phyloP scores from a whole-genome alignment of 2,888 invertebrate species.

The Cataglyphis cursor region DNA sequence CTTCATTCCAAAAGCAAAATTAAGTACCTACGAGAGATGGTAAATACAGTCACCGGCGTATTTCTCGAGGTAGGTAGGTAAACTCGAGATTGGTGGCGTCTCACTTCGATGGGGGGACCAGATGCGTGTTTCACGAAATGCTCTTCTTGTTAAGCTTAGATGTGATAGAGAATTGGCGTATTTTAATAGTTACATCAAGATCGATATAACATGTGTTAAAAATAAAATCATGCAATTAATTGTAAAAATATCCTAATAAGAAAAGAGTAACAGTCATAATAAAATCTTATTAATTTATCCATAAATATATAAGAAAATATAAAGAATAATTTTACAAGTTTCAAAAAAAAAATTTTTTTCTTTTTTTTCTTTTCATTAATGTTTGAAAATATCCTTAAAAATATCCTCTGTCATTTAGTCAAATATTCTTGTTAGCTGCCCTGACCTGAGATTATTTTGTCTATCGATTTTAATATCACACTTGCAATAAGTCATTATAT shows the following conservation, averaged over 20 bases:
- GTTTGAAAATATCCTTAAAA: constrained; percentile 2
- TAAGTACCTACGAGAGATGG: constrained; percentile 83
- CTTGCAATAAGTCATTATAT: neutral
- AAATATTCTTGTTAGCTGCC: neutral
- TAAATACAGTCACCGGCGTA: constrained; percentile 79
- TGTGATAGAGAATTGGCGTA: neutral
- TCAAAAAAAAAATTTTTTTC: neutral
- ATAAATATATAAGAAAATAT: neutral
- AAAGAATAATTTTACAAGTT: neutral
- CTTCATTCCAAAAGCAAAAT: constrained; percentile 85
- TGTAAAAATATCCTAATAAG: neutral
- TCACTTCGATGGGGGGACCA: constrained; percentile 51
- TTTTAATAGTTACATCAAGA: neutral
- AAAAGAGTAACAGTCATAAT: neutral
- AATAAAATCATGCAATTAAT: neutral
- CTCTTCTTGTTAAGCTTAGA: neutral
- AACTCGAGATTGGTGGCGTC: constrained; percentile 66
- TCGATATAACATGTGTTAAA: neutral
- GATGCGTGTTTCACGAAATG: constrained; percentile 53
- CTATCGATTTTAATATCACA: neutral
- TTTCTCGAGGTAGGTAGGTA: constrained; percentile 63
- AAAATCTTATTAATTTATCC: neutral
- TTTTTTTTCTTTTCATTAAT: neutral
- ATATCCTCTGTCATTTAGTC: neutral
- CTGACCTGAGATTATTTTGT: neutral